Percentiles rank a stretch among this genome's conserved stretches.
Evolutionary conservation across 92 coral and sea anemone genomes (phyloP).

Genomic region (Porites lobata): DNA sequence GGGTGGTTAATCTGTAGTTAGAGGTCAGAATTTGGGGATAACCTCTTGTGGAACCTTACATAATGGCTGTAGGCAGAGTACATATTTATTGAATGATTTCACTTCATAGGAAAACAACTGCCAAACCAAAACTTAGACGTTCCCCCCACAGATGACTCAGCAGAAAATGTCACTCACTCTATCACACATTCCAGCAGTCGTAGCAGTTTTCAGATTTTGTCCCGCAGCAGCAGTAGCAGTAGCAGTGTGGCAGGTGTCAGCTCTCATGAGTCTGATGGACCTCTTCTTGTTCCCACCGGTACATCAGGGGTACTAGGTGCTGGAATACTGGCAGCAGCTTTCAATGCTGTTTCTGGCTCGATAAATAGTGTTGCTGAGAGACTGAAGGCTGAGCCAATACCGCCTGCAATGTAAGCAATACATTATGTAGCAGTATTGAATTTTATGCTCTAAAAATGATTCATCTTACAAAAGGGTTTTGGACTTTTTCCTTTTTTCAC

Average conservation of each 20-base stretch:
- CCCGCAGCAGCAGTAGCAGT: constrained; percentile 89
- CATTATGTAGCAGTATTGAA: too few species aligned
- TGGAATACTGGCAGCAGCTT: constrained; percentile 74
- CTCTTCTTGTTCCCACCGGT: constrained; percentile 57
- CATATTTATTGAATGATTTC: too few species aligned
- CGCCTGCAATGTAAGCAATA: constrained; percentile 42
- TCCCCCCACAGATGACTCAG: constrained; percentile 4
- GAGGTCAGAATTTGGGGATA: too few species aligned
- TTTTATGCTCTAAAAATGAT: too few species aligned
- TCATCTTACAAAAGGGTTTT: too few species aligned
- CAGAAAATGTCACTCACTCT: constrained; percentile 59
- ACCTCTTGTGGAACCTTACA: too few species aligned
- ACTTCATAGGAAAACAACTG: constrained; percentile 17
- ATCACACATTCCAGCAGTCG: constrained; percentile 79
- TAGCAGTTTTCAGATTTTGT: constrained; percentile 87
- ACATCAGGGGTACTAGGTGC: constrained; percentile 69
- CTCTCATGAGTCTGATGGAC: constrained; percentile 77
- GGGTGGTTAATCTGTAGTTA: too few species aligned
- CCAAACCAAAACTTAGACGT: constrained; percentile 1
- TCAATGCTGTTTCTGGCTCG: constrained; percentile 41
- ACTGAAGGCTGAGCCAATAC: constrained; percentile 33
- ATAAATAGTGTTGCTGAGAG: constrained; percentile 50
- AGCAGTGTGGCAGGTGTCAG: constrained; percentile 84
- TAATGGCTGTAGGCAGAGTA: too few species aligned
- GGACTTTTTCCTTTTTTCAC: too few species aligned